phyloP scores from a whole-genome alignment of 64 coral and sea anemone species.

The Anthopleura sola region DNA sequence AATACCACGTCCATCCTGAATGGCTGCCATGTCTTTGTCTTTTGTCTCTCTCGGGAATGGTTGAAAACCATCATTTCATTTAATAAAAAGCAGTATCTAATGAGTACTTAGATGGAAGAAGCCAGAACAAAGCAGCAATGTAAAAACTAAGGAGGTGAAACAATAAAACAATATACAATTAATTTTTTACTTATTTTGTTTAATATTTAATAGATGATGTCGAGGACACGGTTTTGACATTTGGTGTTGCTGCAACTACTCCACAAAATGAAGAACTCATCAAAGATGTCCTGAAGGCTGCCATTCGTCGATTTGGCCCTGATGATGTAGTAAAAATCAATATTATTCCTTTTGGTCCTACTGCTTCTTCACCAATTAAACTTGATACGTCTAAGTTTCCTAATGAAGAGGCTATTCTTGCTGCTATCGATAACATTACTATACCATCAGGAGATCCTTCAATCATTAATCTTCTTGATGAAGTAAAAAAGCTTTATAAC shows the following conservation, averaged over 20 bases:
- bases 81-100: no score
- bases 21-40: no score
- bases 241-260: conserved; percentile 9
- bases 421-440: conserved; percentile 35
- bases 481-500: conserved; percentile 59
- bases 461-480: conserved; percentile 55
- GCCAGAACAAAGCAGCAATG: no score
- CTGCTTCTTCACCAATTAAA: background rate
- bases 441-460: conserved; percentile 38
- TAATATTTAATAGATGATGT: conserved; percentile 2
- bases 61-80: no score
- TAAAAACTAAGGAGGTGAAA: no score
- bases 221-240: background rate
- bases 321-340: conserved; percentile 10
- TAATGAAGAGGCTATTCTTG: conserved; percentile 22
- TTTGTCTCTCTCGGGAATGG: no score
- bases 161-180: no score
- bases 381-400: background rate
- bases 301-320: background rate
- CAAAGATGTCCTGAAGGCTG: conserved; percentile 19
- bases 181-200: background rate
- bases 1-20: no score
- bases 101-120: no score
- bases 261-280: background rate
- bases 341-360: conserved; percentile 6